These are phyloP conservation scores for Synaphobranchus kaupii DNA, from an alignment of 2,797 vertebrate genomes.

Conservation along the genomic window DNA sequence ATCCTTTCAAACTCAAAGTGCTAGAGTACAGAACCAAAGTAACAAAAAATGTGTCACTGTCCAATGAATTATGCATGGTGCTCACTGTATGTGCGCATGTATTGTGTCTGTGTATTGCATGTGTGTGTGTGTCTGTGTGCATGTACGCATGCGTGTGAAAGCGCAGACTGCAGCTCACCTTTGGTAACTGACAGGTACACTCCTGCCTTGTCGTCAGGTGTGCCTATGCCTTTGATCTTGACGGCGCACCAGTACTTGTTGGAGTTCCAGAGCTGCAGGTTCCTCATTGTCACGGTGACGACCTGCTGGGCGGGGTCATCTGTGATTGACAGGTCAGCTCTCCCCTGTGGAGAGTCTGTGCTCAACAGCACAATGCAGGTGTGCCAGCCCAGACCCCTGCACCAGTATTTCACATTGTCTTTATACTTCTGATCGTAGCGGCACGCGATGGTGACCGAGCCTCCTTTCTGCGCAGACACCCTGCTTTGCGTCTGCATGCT, in stretches of 20 bases:
- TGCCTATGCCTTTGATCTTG: neutral
- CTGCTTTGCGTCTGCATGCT: no score
- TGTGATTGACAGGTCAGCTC: slow-evolving; percentile 28
- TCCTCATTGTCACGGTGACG: slow-evolving; percentile 40
- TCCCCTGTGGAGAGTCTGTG: neutral
- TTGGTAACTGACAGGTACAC: slow-evolving; percentile 1
- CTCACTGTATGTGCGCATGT: neutral
- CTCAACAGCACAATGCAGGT: slow-evolving; percentile 12
- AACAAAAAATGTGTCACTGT: no score
- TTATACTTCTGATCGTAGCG: slow-evolving; percentile 38
- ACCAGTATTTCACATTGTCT: slow-evolving; percentile 45
- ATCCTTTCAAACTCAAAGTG: no score
- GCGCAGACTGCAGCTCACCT: neutral
- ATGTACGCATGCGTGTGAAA: neutral
- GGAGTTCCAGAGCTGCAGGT: slow-evolving; percentile 35
- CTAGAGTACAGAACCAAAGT: no score
- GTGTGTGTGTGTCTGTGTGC: neutral
- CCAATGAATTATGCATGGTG: no score
- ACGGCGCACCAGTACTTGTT: slow-evolving; percentile 48
- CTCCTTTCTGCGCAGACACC: neutral
- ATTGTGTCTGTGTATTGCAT: neutral
- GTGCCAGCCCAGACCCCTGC: slow-evolving; percentile 42
- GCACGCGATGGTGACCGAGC: slow-evolving; percentile 40
- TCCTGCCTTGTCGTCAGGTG: neutral
- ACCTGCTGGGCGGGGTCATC: slow-evolving; percentile 42